phyloP scores from a whole-genome alignment of 1,140 invertebrate genomes.

The Rhyzopertha dominica region DNA sequence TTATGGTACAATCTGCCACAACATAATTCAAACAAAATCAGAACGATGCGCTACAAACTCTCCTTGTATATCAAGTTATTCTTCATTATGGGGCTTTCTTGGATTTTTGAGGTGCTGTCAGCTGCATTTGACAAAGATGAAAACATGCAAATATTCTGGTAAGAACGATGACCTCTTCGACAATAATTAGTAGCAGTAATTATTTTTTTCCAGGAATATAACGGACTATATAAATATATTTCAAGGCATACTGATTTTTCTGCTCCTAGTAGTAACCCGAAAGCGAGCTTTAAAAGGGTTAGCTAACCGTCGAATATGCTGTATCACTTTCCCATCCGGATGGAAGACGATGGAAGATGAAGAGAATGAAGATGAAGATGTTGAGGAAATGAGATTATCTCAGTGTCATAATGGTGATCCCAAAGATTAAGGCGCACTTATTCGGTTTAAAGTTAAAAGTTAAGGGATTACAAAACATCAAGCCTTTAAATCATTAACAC shows the following conservation, averaged over 20 bases:
- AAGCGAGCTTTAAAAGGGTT: slow-evolving; percentile 56
- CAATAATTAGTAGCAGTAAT: too few species aligned
- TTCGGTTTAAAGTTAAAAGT: too few species aligned
- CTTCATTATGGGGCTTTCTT: slow-evolving; percentile 66
- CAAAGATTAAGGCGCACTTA: too few species aligned
- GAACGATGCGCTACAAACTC: slow-evolving; percentile 56
- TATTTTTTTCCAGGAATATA: slow-evolving; percentile 51
- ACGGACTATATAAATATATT: slow-evolving; percentile 59
- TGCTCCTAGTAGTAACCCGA: slow-evolving; percentile 55
- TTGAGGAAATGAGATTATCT: slow-evolving; percentile 35
- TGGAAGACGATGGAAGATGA: slow-evolving; percentile 47
- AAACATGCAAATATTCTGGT: slow-evolving; percentile 8
- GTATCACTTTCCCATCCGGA: slow-evolving; percentile 42
- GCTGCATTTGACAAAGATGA: slow-evolving; percentile 31
- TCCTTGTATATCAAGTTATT: slow-evolving; percentile 62
- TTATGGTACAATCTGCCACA: slow-evolving; percentile 52
- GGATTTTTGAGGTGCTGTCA: slow-evolving; percentile 63
- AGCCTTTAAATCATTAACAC: too few species aligned
- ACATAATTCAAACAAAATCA: slow-evolving; percentile 50
- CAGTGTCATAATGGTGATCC: too few species aligned
- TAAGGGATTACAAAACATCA: too few species aligned
- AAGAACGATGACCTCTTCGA: too few species aligned
- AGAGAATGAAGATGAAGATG: slow-evolving; percentile 53
- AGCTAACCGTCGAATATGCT: slow-evolving; percentile 42
- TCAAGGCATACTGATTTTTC: slow-evolving; percentile 63